Base-by-base conservation (phyloP, 2,113 vertebrate species). In the Fulica atra region DNA sequence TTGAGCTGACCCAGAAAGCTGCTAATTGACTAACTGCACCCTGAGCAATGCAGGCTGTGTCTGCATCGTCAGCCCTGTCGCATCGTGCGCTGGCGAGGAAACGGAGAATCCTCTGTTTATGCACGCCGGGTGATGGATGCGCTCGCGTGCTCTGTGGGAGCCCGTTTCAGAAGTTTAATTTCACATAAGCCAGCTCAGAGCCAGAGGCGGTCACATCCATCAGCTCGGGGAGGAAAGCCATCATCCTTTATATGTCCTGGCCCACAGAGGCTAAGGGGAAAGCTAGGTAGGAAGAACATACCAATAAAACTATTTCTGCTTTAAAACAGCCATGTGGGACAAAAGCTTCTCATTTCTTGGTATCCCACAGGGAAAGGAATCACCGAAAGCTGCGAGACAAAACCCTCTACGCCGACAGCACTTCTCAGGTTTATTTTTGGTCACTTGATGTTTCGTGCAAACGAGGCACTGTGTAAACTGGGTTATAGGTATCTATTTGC, bases 61-160 rank as follows among this genome's bases (percentile, higher is more conserved):
- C 23, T 36, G 10, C 5, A 0, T 2, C 0, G 11, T 46, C 18
- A 8, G 73, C 38, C 7, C 1, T 3, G 18, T 36, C 6, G 53
- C 63, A 1, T 28, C 9, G 1, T 19, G n/a, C 50, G 3, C 9
- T 8, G 23, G 40, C 28, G 35, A 60, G 16, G 38, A 59, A 56
- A 53, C 2, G 5, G n/a, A 69, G 59, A 46, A 54, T 48, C 21
- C 57, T 79, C n/a, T 65, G 38, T 23, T 13, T n/a, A 28, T 2
- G 4, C 35, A 7, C 11, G 2, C 29, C 21, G 28, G n/a, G 36
- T 6, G 0, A 2, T 7, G 60, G 0, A 2, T 9, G 60, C 9
- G 51, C 64, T 66, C 65, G 35, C 0, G 1, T 46, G 69, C 50
- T 71, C 50, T 23, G 28, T 25, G 35, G 68, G 61, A 76, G 5